Percentiles rank a stretch among this genome's conserved stretches.
Conservation (phyloP, 2,797 vertebrate species). For the Pseudomugil gertrudae region DNA sequence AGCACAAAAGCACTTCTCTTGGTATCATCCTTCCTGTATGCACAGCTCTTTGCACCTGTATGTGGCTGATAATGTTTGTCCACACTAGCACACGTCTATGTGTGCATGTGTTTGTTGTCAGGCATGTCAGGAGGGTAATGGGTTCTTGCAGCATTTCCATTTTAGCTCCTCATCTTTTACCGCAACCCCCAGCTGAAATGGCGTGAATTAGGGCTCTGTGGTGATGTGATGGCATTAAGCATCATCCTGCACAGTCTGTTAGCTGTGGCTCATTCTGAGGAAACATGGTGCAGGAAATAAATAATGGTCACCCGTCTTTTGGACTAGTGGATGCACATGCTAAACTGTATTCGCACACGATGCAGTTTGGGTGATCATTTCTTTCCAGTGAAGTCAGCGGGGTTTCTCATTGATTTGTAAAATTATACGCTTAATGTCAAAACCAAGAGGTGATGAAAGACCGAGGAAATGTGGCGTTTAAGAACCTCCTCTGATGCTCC, state of each 20-base stretch:
- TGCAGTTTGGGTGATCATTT: neutral
- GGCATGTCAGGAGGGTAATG: slow-evolving; percentile 23
- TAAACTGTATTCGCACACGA: neutral
- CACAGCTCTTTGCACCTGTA: neutral
- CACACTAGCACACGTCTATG: neutral
- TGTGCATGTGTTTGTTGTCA: neutral
- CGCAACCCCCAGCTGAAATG: neutral
- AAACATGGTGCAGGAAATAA: slow-evolving; percentile 43
- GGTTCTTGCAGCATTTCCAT: slow-evolving; percentile 51
- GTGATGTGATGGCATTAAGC: slow-evolving; percentile 27
- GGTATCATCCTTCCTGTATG: slow-evolving; percentile 2
- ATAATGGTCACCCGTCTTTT: slow-evolving; percentile 45
- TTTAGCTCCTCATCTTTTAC: slow-evolving; percentile 19
- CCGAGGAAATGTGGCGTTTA: slow-evolving; percentile 10
- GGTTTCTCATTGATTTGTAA: slow-evolving; percentile 28
- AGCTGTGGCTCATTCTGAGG: slow-evolving; percentile 27
- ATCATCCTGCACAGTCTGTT: slow-evolving; percentile 34
- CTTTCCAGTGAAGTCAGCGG: slow-evolving; percentile 6
- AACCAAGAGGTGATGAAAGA: slow-evolving; percentile 33
- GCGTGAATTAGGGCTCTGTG: slow-evolving; percentile 7
- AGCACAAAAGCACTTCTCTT: neutral
- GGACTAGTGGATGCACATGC: no score
- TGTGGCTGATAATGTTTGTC: neutral
- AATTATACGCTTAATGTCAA: slow-evolving; percentile 17
- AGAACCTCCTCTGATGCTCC: neutral